phyloP scores from a whole-genome alignment of 2,797 vertebrate species.

The Enoplosus armatus region DNA sequence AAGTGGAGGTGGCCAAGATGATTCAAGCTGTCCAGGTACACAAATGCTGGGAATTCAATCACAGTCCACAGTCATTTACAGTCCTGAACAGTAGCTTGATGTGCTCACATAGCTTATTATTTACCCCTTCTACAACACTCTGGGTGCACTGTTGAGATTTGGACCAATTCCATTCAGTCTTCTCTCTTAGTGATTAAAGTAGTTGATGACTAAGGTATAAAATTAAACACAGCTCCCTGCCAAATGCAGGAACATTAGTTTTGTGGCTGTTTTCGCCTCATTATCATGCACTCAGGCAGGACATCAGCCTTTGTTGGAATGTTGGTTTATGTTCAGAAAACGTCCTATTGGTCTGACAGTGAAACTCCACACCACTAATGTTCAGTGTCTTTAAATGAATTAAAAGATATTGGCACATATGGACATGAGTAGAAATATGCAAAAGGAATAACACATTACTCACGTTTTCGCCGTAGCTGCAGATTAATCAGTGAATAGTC shows the following conservation, averaged over 20 bases:
- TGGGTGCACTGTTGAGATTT: background rate
- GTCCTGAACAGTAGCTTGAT: background rate
- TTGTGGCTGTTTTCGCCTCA: background rate
- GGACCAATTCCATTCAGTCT: background rate
- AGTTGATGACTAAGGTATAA: background rate
- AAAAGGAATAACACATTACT: conserved; percentile 38
- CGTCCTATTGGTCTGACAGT: background rate
- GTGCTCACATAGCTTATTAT: background rate
- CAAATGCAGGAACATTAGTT: background rate
- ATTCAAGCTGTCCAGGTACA: conserved; percentile 97
- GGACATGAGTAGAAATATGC: background rate
- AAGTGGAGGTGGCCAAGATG: conserved; percentile 99
- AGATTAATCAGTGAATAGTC: conserved; percentile 21
- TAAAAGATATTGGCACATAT: background rate
- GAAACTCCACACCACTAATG: background rate
- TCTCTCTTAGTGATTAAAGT: background rate
- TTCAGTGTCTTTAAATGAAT: background rate
- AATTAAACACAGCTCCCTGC: background rate
- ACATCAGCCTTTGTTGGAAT: background rate
- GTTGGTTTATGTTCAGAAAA: background rate
- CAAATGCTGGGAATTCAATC: background rate
- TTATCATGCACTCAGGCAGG: background rate
- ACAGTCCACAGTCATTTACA: background rate
- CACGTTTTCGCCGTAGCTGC: conserved; percentile 29
- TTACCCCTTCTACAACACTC: background rate